Base-by-base conservation (phyloP, 1,140 invertebrate species). In the Euura lappo region DNA sequence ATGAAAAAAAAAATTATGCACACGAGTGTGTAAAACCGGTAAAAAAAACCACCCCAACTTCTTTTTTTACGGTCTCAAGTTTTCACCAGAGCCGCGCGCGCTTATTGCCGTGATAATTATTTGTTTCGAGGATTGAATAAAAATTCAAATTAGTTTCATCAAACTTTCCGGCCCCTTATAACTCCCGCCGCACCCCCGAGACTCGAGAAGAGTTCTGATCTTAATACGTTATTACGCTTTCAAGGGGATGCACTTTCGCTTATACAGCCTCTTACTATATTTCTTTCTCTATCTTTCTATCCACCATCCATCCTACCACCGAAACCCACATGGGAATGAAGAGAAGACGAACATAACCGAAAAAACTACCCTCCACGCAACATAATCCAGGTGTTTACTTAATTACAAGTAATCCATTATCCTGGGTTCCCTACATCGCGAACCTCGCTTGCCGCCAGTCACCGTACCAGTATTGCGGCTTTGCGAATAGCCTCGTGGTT, bases 81-180 rank as follows among this genome's bases (percentile, higher is more conserved):
- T 28, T 28, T 28, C 28, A 28, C 28, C 28, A 28, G 28, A 28
- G 28, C 47, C 74, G 72, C 66, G 64, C 69, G 67, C 78, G 75
- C 79, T 80, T 76, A 83, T 81, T 82, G 79, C 80, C 81, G 76
- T 75, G 80, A 86, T 86, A 84, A 86, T 87, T 85, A 86, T 86
- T 84, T 85, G 78, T 81, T 84, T 85, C 80, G 77, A 80, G 81
- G 76, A 84, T 84, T 80, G 78, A 81, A 83, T 83, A 81, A 81
- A 86, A 86, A 86, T 86, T 85, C 80, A 84, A 86, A 86, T 84
- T 79, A 85, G 81, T 84, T 84, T 76, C 66, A 71, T 65, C 71
- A 80, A 79, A 83, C 77, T 84, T 80, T 77, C 72, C 51, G 73
- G 65, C 46, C 69, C 7, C 51, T 28, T 71, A 1, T 64, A 10